Evolutionary conservation across 2,797 vertebrate genomes (phyloP).

Genomic region (Cyclura pinguis): DNA sequence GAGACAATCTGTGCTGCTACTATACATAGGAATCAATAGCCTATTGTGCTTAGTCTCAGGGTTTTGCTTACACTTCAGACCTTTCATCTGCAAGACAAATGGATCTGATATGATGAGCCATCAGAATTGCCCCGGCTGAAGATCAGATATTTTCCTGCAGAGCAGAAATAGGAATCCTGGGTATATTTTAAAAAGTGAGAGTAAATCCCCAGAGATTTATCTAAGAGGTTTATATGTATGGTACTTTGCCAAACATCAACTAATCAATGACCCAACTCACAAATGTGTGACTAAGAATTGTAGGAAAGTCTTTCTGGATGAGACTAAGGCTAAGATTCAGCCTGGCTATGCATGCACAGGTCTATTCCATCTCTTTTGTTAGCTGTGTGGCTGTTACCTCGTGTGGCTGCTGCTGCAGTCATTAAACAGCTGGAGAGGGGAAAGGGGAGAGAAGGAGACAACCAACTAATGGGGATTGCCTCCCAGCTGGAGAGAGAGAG

Average conservation of each 20-base stretch:
- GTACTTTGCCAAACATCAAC: not conserved
- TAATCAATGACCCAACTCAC: not conserved
- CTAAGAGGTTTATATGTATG: not conserved
- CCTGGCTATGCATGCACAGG: not conserved
- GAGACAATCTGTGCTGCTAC: conserved; percentile 46
- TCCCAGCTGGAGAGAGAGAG: not conserved
- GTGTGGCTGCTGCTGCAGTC: no score
- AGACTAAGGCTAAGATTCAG: not conserved
- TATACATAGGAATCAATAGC: conserved; percentile 67
- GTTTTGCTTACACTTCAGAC: conserved; percentile 60
- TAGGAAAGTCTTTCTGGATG: no score
- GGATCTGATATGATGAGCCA: conserved; percentile 70
- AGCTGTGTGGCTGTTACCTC: no score
- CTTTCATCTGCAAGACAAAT: conserved; percentile 56
- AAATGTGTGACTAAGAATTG: not conserved
- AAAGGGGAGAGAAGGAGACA: not conserved
- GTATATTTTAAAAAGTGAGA: conserved; percentile 22
- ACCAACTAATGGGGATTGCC: not conserved
- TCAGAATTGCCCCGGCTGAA: conserved; percentile 56
- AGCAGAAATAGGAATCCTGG: conserved; percentile 66
- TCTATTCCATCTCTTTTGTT: not conserved
- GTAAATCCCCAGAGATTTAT: not conserved
- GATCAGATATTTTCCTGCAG: conserved; percentile 65
- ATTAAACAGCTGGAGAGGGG: no score
- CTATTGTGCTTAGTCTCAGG: conserved; percentile 42